Evolutionary conservation across 1,140 invertebrate genomes (phyloP).

Genomic region (Maniola jurtina): DNA sequence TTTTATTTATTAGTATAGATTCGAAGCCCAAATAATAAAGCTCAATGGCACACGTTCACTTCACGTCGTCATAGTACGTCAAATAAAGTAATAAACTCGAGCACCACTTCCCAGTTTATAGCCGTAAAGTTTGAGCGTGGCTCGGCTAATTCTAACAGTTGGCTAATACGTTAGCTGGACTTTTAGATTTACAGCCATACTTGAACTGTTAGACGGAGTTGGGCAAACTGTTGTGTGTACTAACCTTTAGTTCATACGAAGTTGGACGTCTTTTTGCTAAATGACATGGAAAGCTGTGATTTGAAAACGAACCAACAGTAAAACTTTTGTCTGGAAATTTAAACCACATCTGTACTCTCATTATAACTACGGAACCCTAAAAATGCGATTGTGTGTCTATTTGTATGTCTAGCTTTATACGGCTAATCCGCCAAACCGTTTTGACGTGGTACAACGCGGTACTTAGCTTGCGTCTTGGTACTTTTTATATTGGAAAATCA

Average conservation of each 20-base stretch:
- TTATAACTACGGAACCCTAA: no score
- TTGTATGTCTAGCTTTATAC: no score
- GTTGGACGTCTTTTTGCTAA: neutral
- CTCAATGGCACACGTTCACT: neutral
- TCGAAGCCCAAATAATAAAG: no score
- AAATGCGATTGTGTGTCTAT: no score
- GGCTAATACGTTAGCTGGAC: slow-evolving; percentile 20
- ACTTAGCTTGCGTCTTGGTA: no score
- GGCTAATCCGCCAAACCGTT: no score
- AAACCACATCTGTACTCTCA: no score
- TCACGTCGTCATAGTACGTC: neutral
- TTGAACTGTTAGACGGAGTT: slow-evolving; percentile 20
- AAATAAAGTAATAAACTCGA: slow-evolving; percentile 7
- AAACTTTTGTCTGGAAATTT: no score
- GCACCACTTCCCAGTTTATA: slow-evolving; percentile 6
- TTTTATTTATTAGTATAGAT: no score
- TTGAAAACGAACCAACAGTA: no score
- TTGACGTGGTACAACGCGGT: no score
- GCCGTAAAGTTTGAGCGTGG: slow-evolving; percentile 3
- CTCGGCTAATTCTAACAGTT: slow-evolving; percentile 22
- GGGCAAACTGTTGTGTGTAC: slow-evolving; percentile 14
- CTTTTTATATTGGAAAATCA: no score
- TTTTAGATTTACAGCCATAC: slow-evolving; percentile 19
- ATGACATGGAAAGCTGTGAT: neutral
- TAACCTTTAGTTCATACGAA: slow-evolving; percentile 12